Base-by-base conservation (phyloP, 2,888 invertebrate genomes). In the Meliscaeva auricollis region DNA sequence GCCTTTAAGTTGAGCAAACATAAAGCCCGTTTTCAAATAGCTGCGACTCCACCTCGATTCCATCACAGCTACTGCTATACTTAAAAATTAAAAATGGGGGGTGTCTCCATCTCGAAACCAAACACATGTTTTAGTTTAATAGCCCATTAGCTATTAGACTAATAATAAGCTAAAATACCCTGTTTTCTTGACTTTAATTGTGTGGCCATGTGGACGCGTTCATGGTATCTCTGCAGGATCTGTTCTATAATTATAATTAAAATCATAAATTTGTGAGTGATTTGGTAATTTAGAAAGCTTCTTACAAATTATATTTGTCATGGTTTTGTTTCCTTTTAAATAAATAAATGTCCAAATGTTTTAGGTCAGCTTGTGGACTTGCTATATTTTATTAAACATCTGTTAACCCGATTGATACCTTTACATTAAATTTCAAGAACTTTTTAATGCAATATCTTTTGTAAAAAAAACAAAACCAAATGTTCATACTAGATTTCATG, bases 201-300 rank as follows among this genome's bases (percentile, higher is more conserved):
- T 38, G 3, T 7, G 35, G 38, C 58, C 20, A 32, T 35, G 32
- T 56, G 11, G 56, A 35, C 17, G 32, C 17, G 32, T 56, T 17
- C 6, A 35, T 44, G 52, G 62, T 75, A 80, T 74, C 62, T 50
- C 13, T 75, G 15, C 62, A 64, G 68, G 52, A 74, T 80, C 69
- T 69, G 26, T 35, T 11, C 17, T 32, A 56, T 56, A 32, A 32
- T 54, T 54, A 8, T 7, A 26, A 54, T 7, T 54, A 3, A 48
- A 26, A 35, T 9, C 17, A 32, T 15, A 15, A 32, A 32, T 30
- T 30, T 32, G n/a, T n/a, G 8, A 9, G 9, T 54, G 15, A 15
- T 32, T 30, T 26, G 9, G 7, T 32, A 1, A 8, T 54, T 32
- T 54, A 4, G 1, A 17, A 54, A 26, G 26, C 26, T 26, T 26